Percentiles rank a stretch among this genome's conserved stretches.
Evolutionary conservation across 2,888 invertebrate species (phyloP).

Genomic region (Brachyptera putata): DNA sequence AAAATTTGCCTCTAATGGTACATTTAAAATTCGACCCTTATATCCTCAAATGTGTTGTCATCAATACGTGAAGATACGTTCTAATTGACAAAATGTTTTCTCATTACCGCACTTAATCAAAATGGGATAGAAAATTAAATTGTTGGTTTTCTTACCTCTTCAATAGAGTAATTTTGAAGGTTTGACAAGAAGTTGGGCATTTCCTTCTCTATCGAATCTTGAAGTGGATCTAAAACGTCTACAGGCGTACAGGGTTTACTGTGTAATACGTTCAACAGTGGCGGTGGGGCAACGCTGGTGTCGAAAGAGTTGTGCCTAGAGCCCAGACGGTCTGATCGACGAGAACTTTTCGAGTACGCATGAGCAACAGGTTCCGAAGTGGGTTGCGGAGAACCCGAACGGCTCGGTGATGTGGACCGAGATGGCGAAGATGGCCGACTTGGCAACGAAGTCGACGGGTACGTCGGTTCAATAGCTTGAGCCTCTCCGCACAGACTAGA

Average conservation of each 20-base stretch:
- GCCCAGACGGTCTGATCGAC: constrained; percentile 37
- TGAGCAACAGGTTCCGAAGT: constrained; percentile 33
- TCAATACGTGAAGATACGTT: too few species aligned
- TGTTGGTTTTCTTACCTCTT: constrained; percentile 46
- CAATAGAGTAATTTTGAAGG: constrained; percentile 43
- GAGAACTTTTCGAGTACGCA: constrained; percentile 42
- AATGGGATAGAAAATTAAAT: too few species aligned
- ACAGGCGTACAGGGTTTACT: constrained; percentile 30
- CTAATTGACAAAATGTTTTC: too few species aligned
- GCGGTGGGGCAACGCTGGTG: constrained; percentile 34
- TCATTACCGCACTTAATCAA: too few species aligned
- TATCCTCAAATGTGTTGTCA: too few species aligned
- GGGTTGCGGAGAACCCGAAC: constrained; percentile 60
- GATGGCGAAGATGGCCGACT: constrained; percentile 72
- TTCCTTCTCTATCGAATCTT: constrained; percentile 40
- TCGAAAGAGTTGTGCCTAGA: constrained; percentile 42
- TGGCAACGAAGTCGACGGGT: constrained; percentile 62
- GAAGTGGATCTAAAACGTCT: constrained; percentile 42
- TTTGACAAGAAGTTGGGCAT: constrained; percentile 45
- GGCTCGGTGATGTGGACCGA: constrained; percentile 55
- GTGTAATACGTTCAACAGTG: constrained; percentile 34
- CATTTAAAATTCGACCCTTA: too few species aligned
- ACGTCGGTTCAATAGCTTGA: constrained; percentile 40
- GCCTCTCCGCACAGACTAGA: constrained; percentile 43
- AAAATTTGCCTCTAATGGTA: too few species aligned